These are phyloP conservation scores for Loris lydekkerianus DNA, from an alignment of 2,797 vertebrate genomes.

Conservation along the genomic window DNA sequence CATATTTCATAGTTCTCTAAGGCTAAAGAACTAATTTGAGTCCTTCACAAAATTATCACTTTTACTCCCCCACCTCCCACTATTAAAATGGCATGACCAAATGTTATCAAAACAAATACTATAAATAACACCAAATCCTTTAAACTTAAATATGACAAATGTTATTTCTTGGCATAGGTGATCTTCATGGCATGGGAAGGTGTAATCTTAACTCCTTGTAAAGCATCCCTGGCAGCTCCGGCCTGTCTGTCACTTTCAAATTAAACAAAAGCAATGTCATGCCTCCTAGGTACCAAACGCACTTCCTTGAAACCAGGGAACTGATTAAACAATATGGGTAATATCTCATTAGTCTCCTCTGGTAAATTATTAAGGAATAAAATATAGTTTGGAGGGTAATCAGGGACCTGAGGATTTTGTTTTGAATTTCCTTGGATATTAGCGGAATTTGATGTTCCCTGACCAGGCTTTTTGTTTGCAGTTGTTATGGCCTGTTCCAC, in stretches of 20 bases:
- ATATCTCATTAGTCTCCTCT: constrained; percentile 99
- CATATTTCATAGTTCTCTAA: constrained; percentile 52
- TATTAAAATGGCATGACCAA: background rate
- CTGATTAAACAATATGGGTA: constrained; percentile 99
- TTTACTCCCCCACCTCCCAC: background rate
- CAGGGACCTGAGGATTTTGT: constrained; percentile 94
- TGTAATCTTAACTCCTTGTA: constrained; percentile 98
- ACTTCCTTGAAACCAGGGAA: constrained; percentile 99
- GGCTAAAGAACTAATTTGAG: constrained; percentile 51
- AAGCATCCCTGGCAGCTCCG: constrained; percentile 96
- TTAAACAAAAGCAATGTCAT: constrained; percentile 98
- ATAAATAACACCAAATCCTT: constrained; percentile 82
- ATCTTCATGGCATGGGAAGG: constrained; percentile 99
- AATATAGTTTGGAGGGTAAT: constrained; percentile 98
- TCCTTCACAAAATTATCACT: constrained; percentile 20
- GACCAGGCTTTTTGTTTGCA: constrained; percentile 92
- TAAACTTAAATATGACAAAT: background rate
- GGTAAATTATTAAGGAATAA: constrained; percentile 98
- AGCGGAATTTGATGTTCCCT: constrained; percentile 87
- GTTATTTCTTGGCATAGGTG: constrained; percentile 97
- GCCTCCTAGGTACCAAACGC: constrained; percentile 96
- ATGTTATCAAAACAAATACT: constrained; percentile 36
- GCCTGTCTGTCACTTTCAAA: constrained; percentile 97
- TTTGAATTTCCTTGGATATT: constrained; percentile 88
- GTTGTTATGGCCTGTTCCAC: constrained; percentile 91